Conservation (phyloP, 2,797 vertebrate genomes). For the Darevskia nairensis region DNA sequence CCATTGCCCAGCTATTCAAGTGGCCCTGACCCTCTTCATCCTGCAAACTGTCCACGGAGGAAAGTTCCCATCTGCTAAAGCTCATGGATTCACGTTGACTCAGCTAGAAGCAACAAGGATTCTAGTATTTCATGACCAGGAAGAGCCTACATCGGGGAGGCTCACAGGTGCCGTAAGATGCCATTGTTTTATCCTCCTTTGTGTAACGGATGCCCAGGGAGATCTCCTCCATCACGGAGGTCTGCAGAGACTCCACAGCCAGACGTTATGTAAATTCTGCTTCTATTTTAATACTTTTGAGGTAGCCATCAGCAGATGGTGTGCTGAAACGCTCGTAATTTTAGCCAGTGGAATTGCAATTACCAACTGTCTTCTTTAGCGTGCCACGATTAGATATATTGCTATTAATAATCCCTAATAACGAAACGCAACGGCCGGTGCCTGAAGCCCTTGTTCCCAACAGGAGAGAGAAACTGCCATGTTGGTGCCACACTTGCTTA, state of each 20-base stretch:
- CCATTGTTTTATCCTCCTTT: background rate
- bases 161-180: background rate
- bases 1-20: background rate
- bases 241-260: slow-evolving; percentile 35
- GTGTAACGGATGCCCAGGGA: background rate
- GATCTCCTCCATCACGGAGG: slow-evolving; percentile 8
- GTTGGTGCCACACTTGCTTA: too few relatives aligned
- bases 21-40: background rate
- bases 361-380: slow-evolving; percentile 64
- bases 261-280: slow-evolving; percentile 42
- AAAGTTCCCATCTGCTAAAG: background rate
- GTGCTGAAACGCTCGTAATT: slow-evolving; percentile 65
- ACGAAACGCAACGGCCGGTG: slow-evolving; percentile 47
- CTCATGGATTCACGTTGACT: background rate
- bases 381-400: slow-evolving; percentile 47
- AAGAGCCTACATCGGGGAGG: background rate
- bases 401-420: slow-evolving; percentile 61
- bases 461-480: background rate
- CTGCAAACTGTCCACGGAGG: background rate
- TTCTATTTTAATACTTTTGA: slow-evolving; percentile 63
- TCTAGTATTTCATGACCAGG: background rate
- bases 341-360: slow-evolving; percentile 59
- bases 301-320: slow-evolving; percentile 72
- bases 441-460: slow-evolving; percentile 26
- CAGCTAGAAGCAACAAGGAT: background rate